Conservation (phyloP, 2,797 vertebrate species). For the Coranthus polyacanthus region DNA sequence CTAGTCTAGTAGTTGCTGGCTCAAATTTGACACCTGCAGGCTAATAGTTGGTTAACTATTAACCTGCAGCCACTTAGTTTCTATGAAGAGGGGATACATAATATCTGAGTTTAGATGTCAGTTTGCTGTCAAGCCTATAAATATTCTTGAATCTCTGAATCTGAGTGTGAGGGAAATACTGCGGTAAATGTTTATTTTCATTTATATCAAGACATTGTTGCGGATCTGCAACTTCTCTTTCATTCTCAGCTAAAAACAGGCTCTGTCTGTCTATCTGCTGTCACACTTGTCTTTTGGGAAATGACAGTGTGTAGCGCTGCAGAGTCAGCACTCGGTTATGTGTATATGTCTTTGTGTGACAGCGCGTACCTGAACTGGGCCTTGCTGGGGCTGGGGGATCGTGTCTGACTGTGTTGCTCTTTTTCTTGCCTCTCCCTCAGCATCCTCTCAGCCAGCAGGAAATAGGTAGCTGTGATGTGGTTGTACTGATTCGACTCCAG, state of each 20-base stretch:
- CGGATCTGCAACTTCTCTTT: no score
- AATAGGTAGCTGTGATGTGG: conserved; percentile 97
- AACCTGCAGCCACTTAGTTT: not conserved
- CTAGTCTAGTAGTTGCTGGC: no score
- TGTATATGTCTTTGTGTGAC: conserved; percentile 3
- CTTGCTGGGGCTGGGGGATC: conserved; percentile 94
- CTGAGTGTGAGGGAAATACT: no score
- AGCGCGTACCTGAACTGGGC: conserved; percentile 93
- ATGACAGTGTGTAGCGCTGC: conserved; percentile 42
- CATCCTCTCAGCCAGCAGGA: conserved; percentile 94
- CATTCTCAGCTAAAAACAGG: no score
- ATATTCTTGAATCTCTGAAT: no score
- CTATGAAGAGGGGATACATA: not conserved
- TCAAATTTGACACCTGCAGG: no score
- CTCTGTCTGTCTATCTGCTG: no score
- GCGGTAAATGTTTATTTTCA: no score
- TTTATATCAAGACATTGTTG: no score
- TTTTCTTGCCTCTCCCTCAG: conserved; percentile 94
- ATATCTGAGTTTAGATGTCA: not conserved
- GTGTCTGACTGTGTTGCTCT: conserved; percentile 88
- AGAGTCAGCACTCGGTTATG: conserved; percentile 46
- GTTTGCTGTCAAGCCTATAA: no score
- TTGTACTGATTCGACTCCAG: conserved; percentile 97
- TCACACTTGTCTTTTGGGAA: conserved; percentile 35
- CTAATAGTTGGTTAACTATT: not conserved